Conservation (phyloP, 2,888 invertebrate species). For the Caradrina kadenii region DNA sequence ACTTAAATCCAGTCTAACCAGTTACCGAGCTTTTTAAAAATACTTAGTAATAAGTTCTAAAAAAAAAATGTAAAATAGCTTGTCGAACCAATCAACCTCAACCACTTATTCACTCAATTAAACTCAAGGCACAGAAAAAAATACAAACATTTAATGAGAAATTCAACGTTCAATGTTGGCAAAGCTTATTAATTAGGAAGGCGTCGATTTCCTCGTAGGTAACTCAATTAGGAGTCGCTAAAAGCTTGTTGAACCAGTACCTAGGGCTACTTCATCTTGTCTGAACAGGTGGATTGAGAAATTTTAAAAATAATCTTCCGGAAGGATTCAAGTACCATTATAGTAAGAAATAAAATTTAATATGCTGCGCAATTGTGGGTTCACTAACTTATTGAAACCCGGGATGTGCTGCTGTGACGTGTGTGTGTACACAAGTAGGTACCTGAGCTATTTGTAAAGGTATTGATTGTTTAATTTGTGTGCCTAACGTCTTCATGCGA, state of each 20-base stretch:
- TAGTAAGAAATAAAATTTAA: not conserved
- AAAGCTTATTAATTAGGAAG: slow-evolving; percentile 50
- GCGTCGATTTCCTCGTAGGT: slow-evolving; percentile 44
- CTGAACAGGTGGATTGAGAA: slow-evolving; percentile 8
- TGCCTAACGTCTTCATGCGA: slow-evolving; percentile 24
- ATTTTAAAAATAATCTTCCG: slow-evolving; percentile 9
- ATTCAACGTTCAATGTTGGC: slow-evolving; percentile 36
- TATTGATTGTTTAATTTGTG: slow-evolving; percentile 40
- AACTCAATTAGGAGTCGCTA: slow-evolving; percentile 63
- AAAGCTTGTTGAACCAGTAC: slow-evolving; percentile 54
- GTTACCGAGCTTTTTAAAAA: not conserved
- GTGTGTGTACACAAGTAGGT: not conserved
- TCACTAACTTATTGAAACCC: slow-evolving; percentile 19
- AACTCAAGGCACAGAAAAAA: slow-evolving; percentile 31
- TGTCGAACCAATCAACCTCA: slow-evolving; percentile 40
- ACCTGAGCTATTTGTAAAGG: not conserved
- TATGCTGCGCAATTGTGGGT: slow-evolving; percentile 2
- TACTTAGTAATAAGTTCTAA: slow-evolving; percentile 4
- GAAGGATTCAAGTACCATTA: slow-evolving; percentile 10
- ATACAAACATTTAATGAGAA: slow-evolving; percentile 45
- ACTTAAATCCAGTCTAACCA: slow-evolving; percentile 5
- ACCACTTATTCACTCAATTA: slow-evolving; percentile 58
- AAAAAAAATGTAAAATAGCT: slow-evolving; percentile 17
- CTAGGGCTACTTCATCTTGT: slow-evolving; percentile 5
- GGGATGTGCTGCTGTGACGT: not conserved